These are phyloP conservation scores for Allophyes oxyacanthae DNA, from an alignment of 2,888 invertebrate species.

Conservation along the genomic window DNA sequence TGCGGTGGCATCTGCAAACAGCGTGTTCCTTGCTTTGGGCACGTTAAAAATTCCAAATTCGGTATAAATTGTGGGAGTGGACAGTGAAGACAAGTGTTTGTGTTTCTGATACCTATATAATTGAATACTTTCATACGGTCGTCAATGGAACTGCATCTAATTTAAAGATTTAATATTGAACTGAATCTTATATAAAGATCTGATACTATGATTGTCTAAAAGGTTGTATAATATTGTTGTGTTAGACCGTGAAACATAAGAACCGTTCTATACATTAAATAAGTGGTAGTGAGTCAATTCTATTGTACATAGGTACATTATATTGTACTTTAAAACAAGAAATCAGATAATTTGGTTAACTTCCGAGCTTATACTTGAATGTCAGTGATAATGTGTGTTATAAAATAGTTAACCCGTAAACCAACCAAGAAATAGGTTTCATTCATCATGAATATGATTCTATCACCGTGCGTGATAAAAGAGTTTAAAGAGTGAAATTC, in stretches of 20 bases:
- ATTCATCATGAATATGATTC: too few relatives aligned
- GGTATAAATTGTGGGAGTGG: constrained; percentile 13
- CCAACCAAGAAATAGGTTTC: too few relatives aligned
- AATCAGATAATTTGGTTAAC: constrained; percentile 2
- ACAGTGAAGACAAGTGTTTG: constrained; percentile 32
- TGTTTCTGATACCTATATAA: constrained; percentile 13
- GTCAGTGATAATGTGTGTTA: constrained; percentile 28
- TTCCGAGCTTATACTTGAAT: background rate
- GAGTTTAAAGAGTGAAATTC: too few relatives aligned
- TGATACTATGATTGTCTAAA: constrained; percentile 12
- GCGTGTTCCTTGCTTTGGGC: background rate
- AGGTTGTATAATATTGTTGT: constrained; percentile 21
- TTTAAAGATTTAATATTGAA: background rate
- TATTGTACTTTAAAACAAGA: constrained; percentile 4
- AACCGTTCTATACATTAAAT: constrained; percentile 12
- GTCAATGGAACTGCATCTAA: too few relatives aligned
- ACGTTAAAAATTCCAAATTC: background rate
- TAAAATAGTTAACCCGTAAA: too few relatives aligned
- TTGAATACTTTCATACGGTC: background rate
- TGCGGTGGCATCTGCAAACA: constrained; percentile 20
- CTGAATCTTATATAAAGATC: constrained; percentile 3
- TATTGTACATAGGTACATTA: too few relatives aligned
- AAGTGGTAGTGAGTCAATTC: constrained; percentile 31
- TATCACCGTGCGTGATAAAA: too few relatives aligned
- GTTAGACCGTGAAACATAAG: constrained; percentile 19